phyloP scores from a whole-genome alignment of 2,888 invertebrate genomes.

The Ormyrus rosae region DNA sequence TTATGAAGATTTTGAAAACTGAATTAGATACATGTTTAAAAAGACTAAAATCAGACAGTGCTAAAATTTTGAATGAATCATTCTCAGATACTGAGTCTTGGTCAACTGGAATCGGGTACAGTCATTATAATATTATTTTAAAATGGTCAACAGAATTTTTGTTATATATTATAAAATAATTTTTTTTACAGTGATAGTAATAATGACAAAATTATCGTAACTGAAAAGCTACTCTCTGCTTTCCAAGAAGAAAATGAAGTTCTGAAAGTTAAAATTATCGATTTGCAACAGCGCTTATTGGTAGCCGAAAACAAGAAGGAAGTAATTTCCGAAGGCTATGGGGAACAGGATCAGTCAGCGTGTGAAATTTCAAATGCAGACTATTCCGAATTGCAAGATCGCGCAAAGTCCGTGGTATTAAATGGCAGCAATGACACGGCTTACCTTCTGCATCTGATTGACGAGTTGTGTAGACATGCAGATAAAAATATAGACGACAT shows the following conservation, averaged over 20 bases:
- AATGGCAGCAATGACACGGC: conserved; percentile 75
- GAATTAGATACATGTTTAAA: conserved; percentile 84
- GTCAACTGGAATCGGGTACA: conserved; percentile 52
- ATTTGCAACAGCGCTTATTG: conserved; percentile 76
- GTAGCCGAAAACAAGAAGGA: conserved; percentile 76
- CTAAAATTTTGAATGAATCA: conserved; percentile 73
- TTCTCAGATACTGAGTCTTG: conserved; percentile 59
- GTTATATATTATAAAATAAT: neutral
- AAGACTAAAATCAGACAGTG: conserved; percentile 83
- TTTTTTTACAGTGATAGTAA: conserved; percentile 40
- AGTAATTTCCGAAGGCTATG: conserved; percentile 77
- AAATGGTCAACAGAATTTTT: neutral
- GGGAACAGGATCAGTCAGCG: conserved; percentile 62
- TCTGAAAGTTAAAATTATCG: conserved; percentile 80
- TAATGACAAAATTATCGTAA: conserved; percentile 79
- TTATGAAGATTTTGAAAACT: conserved; percentile 79
- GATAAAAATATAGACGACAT: conserved; percentile 81
- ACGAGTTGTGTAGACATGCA: conserved; percentile 80
- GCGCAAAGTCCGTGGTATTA: conserved; percentile 75
- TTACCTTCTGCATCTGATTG: conserved; percentile 78
- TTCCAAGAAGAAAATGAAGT: conserved; percentile 75
- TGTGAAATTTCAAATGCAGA: conserved; percentile 67
- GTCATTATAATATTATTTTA: neutral
- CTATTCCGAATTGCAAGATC: conserved; percentile 71
- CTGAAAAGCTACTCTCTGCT: conserved; percentile 76